A percentile compares a stretch with the other conserved stretches of the same genome.
Evolutionary conservation across 2,888 invertebrate species (phyloP).

Genomic region (Heliconius charithonia): DNA sequence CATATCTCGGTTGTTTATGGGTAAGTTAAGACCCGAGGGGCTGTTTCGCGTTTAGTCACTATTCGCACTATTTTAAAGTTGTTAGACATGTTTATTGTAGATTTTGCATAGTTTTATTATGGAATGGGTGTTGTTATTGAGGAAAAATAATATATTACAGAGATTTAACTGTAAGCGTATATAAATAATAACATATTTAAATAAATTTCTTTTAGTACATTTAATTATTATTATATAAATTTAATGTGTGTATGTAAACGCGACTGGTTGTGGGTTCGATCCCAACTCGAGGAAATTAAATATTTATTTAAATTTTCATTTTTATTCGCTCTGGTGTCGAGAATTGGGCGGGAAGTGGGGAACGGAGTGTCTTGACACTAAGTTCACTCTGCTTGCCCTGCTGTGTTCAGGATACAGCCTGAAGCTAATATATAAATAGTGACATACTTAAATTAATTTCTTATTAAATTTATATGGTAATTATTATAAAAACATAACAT

Average conservation of each 20-base stretch:
- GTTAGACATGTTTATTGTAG: slow-evolving; percentile 26
- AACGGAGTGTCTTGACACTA: too few species aligned
- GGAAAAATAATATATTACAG: neutral
- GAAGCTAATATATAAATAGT: too few species aligned
- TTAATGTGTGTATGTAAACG: too few species aligned
- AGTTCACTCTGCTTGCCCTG: too few species aligned
- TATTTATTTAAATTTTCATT: too few species aligned
- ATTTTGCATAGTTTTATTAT: neutral
- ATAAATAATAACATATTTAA: neutral
- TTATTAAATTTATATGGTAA: neutral
- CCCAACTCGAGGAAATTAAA: too few species aligned
- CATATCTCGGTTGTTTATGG: slow-evolving; percentile 78
- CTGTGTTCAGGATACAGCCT: too few species aligned
- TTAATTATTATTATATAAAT: too few species aligned
- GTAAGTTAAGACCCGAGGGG: slow-evolving; percentile 66
- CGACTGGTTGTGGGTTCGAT: too few species aligned
- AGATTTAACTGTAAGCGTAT: neutral
- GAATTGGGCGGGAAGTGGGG: too few species aligned
- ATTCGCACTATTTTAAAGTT: slow-evolving; percentile 30
- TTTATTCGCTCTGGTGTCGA: too few species aligned
- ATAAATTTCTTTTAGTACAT: neutral
- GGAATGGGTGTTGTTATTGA: neutral
- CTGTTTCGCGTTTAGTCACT: slow-evolving; percentile 42
- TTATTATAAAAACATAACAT: neutral
- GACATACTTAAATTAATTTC: neutral